Conservation (phyloP, 2,797 vertebrate species). For the Acanthurus leucopareius region DNA sequence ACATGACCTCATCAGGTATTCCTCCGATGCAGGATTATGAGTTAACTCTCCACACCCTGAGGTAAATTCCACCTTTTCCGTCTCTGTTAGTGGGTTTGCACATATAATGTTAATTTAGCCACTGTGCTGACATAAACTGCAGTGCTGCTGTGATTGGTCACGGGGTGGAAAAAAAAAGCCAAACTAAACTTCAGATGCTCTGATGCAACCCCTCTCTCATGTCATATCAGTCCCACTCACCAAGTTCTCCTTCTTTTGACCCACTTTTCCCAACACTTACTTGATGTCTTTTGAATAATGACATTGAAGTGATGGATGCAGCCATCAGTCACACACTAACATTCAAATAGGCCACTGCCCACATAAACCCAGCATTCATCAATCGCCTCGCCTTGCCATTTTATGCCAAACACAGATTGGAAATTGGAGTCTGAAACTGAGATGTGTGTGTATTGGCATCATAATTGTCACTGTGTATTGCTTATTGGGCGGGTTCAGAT, state of each 20-base stretch:
- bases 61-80: conserved; percentile 72
- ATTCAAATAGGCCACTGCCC: conserved; percentile 80
- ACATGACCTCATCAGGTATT: conserved; percentile 81
- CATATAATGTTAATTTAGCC: conserved; percentile 70
- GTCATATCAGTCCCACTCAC: conserved; percentile 59
- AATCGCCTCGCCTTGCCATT: conserved; percentile 63
- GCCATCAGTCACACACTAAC: conserved; percentile 81
- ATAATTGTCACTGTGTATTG: conserved; percentile 10
- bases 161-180: conserved; percentile 33
- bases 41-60: conserved; percentile 69
- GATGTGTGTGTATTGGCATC: conserved; percentile 5
- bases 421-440: conserved; percentile 61
- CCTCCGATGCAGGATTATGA: conserved; percentile 62
- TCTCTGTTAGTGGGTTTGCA: conserved; percentile 48
- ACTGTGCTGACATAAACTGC: conserved; percentile 65
- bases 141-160: conserved; percentile 68
- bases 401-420: conserved; percentile 55
- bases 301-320: conserved; percentile 79
- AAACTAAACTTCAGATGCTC: conserved; percentile 62
- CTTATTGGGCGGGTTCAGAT: conserved; percentile 22
- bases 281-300: conserved; percentile 76
- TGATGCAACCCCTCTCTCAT: conserved; percentile 28
- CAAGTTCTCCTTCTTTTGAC: conserved; percentile 78
- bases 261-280: conserved; percentile 78
- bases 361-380: conserved; percentile 77